Conservation (phyloP, 2,888 invertebrate genomes). For the Phorcus lineatus region DNA sequence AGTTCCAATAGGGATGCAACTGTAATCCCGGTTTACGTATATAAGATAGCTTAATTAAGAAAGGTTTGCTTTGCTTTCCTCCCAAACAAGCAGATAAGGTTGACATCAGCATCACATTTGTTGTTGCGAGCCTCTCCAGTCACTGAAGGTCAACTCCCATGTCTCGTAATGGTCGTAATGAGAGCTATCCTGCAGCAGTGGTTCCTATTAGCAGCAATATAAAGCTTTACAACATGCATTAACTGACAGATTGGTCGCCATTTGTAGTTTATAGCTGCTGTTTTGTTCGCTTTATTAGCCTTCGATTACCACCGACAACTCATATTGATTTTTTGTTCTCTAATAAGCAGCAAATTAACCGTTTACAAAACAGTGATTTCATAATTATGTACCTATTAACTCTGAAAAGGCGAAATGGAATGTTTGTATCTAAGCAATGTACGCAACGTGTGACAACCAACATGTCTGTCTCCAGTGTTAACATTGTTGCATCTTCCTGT, state of each 20-base stretch:
- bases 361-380: neutral
- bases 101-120: too few species aligned
- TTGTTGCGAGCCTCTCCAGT: too few species aligned
- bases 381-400: neutral
- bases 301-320: neutral
- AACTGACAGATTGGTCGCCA: neutral
- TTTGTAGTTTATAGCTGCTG: neutral
- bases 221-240: slow-evolving; percentile 1
- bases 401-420: neutral
- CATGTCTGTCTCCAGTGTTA: neutral
- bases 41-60: too few species aligned
- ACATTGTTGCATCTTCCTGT: neutral
- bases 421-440: neutral
- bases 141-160: too few species aligned
- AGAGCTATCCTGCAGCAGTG: too few species aligned
- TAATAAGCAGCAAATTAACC: neutral
- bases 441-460: neutral
- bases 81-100: too few species aligned
- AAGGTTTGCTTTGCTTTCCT: too few species aligned
- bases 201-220: neutral
- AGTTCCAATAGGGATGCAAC: too few species aligned
- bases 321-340: neutral
- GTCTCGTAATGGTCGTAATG: too few species aligned
- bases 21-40: too few species aligned
- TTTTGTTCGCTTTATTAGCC: neutral